Evolutionary conservation across 1,140 invertebrate genomes (phyloP), one percentile per base, ranked within the genome.

Genomic region (Brachionus paranguensis): DNA sequence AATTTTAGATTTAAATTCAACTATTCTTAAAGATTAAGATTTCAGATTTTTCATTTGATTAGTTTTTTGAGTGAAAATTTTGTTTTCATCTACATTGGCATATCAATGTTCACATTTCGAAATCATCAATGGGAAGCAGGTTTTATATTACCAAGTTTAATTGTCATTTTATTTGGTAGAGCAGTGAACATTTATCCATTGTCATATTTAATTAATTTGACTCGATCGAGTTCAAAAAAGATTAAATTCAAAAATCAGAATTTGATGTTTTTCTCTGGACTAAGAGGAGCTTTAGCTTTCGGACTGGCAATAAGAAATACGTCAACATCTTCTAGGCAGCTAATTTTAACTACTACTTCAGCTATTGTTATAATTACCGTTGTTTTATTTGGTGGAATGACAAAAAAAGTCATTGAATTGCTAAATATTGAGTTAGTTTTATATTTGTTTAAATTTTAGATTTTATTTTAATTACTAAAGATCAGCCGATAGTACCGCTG

Each of bases 41-140:
- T 98, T 98, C 90, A 95, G 97, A 91, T 98, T 65, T 98, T 98
- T 90, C 95, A 98, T 88, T 90, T 98, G 84, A 91, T 98, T 64
- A 98, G 97, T 89, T 99, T 99, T 90, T 91, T 99, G 83, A 95
- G 95, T 0, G 97, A 99, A 89, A 98, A 98, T 90, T 99, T 99
- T 90, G 98, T 99, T 86, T 99, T 99, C 89, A 95, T 94, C 27
- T 99, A 99, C 90, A 98, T 99, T 87, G 97, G 97, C 17, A 96
- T 99, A 0, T 96, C 95, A 5, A 96, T 98, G 93, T 98, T 99
- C 88, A 98, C 96, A 0, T 97, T 97, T 88, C 97, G 97, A 11
- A 95, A 95, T 86, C 96, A 97, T 88, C 93, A 94, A 87, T 99
- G 97, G 90, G 94, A 97, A 89, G 92, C 93, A 33, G 92, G 93